These are phyloP conservation scores for Caenorhabditis panamensis DNA, from an alignment of 2,888 invertebrate genomes.

Conservation along the genomic window DNA sequence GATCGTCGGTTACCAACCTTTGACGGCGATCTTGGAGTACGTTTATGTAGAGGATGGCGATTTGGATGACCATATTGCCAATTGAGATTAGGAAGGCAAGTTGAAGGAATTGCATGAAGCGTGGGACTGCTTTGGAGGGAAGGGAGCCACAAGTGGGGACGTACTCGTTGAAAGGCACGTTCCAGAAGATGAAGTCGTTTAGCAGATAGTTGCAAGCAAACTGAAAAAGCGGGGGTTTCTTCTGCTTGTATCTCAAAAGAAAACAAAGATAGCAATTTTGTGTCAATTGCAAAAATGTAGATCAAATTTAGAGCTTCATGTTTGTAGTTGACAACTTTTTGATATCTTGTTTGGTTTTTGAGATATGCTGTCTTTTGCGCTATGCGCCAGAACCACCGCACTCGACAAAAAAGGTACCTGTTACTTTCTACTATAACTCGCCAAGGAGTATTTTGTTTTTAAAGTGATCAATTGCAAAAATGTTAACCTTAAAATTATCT, in stretches of 20 bases:
- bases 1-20: conserved; percentile 45
- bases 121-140: conserved; percentile 14
- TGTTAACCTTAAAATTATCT: too few relatives aligned
- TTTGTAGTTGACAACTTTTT: neutral
- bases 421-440: too few relatives aligned
- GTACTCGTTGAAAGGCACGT: conserved; percentile 35
- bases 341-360: neutral
- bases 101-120: conserved; percentile 22
- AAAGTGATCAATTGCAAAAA: too few relatives aligned
- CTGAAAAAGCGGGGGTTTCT: conserved; percentile 18
- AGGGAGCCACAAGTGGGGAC: conserved; percentile 41
- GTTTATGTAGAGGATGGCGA: conserved; percentile 27
- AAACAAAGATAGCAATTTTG: too few relatives aligned
- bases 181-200: conserved; percentile 28
- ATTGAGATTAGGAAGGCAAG: conserved; percentile 41
- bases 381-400: conserved; percentile 22
- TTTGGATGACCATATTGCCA: conserved; percentile 38
- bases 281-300: too few relatives aligned
- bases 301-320: neutral
- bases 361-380: neutral
- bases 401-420: too few relatives aligned
- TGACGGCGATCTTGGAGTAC: conserved; percentile 34
- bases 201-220: conserved; percentile 11
- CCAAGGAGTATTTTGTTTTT: too few relatives aligned
- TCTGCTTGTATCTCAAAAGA: too few relatives aligned